A percentile compares a stretch with the other conserved stretches of the same genome.
phyloP scores from a whole-genome alignment of 2,113 vertebrate genomes.

The Nothoprocta pentlandii region DNA sequence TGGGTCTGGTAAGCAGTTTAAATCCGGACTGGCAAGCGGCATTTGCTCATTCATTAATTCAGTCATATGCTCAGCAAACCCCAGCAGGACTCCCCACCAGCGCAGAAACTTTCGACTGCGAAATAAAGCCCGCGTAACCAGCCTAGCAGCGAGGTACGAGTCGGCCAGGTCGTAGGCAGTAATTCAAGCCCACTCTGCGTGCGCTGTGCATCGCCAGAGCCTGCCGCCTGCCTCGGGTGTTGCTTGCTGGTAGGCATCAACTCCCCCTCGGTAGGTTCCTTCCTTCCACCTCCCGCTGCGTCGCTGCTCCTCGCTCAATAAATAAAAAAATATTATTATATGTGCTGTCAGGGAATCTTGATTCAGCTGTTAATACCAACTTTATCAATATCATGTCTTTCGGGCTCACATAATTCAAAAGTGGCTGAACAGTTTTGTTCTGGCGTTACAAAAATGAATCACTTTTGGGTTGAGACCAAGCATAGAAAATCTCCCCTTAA shows the following conservation, averaged over 20 bases:
- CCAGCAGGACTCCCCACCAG: slow-evolving; percentile 77
- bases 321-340: slow-evolving; percentile 36
- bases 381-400: slow-evolving; percentile 68
- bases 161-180: slow-evolving; percentile 70
- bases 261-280: slow-evolving; percentile 27
- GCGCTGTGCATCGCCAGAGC: not conserved
- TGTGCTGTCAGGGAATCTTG: slow-evolving; percentile 37
- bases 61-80: slow-evolving; percentile 73
- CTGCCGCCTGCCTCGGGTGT: slow-evolving; percentile 36
- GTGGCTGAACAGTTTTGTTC: slow-evolving; percentile 34
- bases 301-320: slow-evolving; percentile 11
- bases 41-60: slow-evolving; percentile 81
- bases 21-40: slow-evolving; percentile 77
- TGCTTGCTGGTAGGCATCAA: slow-evolving; percentile 23
- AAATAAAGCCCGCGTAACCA: slow-evolving; percentile 81
- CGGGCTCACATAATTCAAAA: slow-evolving; percentile 29
- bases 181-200: slow-evolving; percentile 67
- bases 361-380: slow-evolving; percentile 49
- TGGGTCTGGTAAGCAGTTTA: slow-evolving; percentile 81
- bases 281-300: not conserved
- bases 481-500: slow-evolving; percentile 49
- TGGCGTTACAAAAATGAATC: slow-evolving; percentile 23
- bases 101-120: slow-evolving; percentile 80
- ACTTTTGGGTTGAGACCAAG: slow-evolving; percentile 26
- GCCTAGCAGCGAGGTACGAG: slow-evolving; percentile 79